A percentile compares a stretch with the other conserved stretches of the same genome.
Evolutionary conservation across 2,113 vertebrate species (phyloP).

Genomic region (Hemicordylus capensis): DNA sequence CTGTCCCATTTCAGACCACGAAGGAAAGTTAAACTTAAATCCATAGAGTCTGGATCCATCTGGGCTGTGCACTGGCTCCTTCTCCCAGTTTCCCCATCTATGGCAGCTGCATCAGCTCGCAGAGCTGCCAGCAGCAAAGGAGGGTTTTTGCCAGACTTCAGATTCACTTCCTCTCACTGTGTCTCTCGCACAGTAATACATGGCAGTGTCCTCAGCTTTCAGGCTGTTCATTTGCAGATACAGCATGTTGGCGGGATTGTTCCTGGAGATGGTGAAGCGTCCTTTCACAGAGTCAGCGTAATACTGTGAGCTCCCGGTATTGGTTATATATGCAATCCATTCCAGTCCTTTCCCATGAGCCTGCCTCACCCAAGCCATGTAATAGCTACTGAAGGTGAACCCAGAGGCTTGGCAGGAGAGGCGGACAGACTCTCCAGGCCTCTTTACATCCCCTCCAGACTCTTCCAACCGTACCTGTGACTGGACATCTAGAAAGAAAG

Average conservation of each 20-base stretch:
- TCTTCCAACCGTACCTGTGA: not conserved
- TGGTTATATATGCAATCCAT: conserved; percentile 3
- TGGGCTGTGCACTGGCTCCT: too few species aligned
- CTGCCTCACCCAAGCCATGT: conserved; percentile 43
- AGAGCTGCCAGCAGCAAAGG: not conserved
- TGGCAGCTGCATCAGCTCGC: not conserved
- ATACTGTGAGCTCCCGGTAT: too few species aligned
- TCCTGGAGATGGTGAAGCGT: conserved; percentile 18
- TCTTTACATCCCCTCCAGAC: not conserved
- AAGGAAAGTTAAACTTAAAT: too few species aligned
- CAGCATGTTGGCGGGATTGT: not conserved
- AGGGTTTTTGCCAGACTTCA: not conserved
- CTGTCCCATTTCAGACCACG: too few species aligned
- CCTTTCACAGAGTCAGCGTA: not conserved
- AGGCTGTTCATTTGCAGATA: not conserved
- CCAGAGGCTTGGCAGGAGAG: conserved; percentile 45
- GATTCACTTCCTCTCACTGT: not conserved
- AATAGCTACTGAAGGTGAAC: not conserved
- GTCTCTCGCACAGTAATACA: conserved; percentile 13
- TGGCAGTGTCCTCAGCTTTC: not conserved
- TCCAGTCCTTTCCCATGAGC: conserved; percentile 51
- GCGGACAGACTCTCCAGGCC: not conserved
- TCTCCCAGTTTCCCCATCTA: not conserved
- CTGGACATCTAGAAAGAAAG: not conserved
- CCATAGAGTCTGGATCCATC: too few species aligned